Evolutionary conservation across 2,797 vertebrate genomes (phyloP).

Genomic region (Epinephelus coioides): DNA sequence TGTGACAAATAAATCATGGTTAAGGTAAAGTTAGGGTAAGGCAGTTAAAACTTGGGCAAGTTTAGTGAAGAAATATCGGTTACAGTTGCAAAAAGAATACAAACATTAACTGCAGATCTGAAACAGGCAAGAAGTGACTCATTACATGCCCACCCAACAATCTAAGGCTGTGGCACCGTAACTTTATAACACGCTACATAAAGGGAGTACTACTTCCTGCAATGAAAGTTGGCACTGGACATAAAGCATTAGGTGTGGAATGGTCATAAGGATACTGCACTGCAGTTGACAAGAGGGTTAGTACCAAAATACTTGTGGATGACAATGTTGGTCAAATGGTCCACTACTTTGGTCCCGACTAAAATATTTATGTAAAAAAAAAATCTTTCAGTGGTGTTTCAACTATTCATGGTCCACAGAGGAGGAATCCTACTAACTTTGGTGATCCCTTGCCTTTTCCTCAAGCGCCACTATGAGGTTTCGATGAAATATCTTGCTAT

Average conservation of each 20-base stretch:
- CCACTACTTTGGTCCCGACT: background rate
- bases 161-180: too few species aligned
- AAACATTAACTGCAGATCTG: background rate
- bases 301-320: background rate
- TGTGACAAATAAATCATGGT: background rate
- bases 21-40: background rate
- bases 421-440: background rate
- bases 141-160: too few species aligned
- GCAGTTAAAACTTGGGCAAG: background rate
- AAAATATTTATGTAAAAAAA: too few species aligned
- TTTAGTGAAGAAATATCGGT: background rate
- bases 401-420: background rate
- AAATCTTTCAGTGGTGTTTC: background rate
- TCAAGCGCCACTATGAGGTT: background rate
- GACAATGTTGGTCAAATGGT: background rate
- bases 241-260: too few species aligned
- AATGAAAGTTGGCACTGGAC: too few species aligned
- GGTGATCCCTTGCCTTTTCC: too few species aligned
- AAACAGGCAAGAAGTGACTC: too few species aligned
- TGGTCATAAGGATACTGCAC: too few species aligned
- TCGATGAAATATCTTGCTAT: background rate
- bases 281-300: too few species aligned
- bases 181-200: too few species aligned
- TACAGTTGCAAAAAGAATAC: background rate
- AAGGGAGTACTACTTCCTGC: too few species aligned